Percentiles rank a stretch among this genome's conserved stretches.
These are phyloP conservation scores for Diploptera punctata DNA, from an alignment of 2,888 invertebrate genomes.

Conservation along the genomic window DNA sequence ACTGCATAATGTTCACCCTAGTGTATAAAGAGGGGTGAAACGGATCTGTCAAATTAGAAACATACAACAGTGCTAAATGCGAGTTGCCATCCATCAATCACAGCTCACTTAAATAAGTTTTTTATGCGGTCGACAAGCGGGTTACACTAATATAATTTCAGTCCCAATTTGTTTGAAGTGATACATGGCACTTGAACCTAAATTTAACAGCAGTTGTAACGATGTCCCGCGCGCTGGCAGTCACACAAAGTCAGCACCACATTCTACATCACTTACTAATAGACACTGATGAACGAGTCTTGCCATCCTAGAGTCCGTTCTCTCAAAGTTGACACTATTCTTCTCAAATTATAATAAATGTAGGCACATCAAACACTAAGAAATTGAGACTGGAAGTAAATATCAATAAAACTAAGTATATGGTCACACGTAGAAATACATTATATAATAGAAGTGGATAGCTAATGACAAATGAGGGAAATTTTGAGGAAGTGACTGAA, in stretches of 20 bases:
- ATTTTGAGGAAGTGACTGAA: too few species aligned
- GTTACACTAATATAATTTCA: constrained; percentile 37
- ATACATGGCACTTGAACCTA: constrained; percentile 33
- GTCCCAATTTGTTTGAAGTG: constrained; percentile 36
- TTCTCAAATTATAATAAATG: too few species aligned
- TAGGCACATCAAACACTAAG: too few species aligned
- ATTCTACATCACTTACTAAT: constrained; percentile 8
- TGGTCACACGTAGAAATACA: too few species aligned
- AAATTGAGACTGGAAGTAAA: too few species aligned
- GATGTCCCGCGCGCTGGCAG: constrained; percentile 29
- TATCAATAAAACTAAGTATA: too few species aligned
- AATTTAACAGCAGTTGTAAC: constrained; percentile 36
- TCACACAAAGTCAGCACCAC: constrained; percentile 35
- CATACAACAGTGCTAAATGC: not conserved
- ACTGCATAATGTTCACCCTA: too few species aligned
- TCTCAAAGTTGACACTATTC: too few species aligned
- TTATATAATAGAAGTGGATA: too few species aligned
- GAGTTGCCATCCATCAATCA: constrained; percentile 3
- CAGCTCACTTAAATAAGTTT: not conserved
- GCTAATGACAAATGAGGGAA: too few species aligned
- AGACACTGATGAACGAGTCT: not conserved
- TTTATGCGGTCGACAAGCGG: constrained; percentile 7
- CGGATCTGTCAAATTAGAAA: not conserved
- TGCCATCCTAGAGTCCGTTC: too few species aligned
- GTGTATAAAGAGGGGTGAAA: too few species aligned